Evolutionary conservation across 2,888 invertebrate genomes (phyloP).

Genomic region (Rugalucina vietnamica): DNA sequence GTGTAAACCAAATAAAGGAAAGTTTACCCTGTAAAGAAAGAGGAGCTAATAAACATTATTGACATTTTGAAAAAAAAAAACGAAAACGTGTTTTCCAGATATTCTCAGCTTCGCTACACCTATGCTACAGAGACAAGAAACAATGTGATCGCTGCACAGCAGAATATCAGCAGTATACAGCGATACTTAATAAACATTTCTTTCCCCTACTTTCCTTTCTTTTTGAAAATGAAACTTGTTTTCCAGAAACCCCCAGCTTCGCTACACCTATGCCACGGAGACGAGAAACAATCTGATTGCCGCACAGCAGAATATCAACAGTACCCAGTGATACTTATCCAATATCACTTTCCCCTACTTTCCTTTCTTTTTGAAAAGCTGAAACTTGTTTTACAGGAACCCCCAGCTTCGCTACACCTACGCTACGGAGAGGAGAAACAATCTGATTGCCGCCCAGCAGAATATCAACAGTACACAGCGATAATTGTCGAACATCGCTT

Average conservation of each 20-base stretch:
- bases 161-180: conserved; percentile 85
- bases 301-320: conserved; percentile 85
- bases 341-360: conserved; percentile 86
- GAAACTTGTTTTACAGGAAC: too few relatives aligned
- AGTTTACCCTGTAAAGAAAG: too few relatives aligned
- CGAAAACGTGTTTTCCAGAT: too few relatives aligned
- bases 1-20: too few relatives aligned
- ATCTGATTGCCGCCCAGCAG: conserved; percentile 85
- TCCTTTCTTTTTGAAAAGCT: too few relatives aligned
- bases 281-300: conserved; percentile 86
- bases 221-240: too few relatives aligned
- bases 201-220: too few relatives aligned
- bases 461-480: conserved; percentile 85
- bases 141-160: conserved; percentile 85
- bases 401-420: background rate
- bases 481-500: conserved; percentile 85
- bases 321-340: conserved; percentile 84
- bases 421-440: conserved; percentile 86
- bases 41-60: too few relatives aligned
- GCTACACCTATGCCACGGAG: conserved; percentile 83
- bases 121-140: conserved; percentile 86
- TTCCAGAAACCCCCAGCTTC: background rate
- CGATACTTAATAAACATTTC: too few relatives aligned
- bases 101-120: too few relatives aligned
- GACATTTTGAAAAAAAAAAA: too few relatives aligned